Conservation (phyloP, 2,888 invertebrate species). For the Ophonus ardosiacus region DNA sequence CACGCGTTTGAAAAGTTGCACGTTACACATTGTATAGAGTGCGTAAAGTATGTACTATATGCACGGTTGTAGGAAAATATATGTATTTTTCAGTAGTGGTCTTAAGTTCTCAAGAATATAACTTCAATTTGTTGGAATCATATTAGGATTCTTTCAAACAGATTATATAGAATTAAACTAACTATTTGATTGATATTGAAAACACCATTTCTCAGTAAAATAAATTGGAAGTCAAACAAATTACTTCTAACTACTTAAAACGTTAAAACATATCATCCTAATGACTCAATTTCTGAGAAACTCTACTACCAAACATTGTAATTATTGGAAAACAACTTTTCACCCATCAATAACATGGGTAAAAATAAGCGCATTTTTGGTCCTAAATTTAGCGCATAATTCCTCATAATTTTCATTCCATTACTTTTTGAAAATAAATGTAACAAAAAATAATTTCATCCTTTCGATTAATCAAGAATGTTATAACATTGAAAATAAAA, state of each 20-base stretch:
- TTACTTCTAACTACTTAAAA: conserved; percentile 7
- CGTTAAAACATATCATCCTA: conserved; percentile 14
- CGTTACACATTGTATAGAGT: no score
- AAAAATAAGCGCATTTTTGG: conserved; percentile 9
- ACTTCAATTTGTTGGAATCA: no score
- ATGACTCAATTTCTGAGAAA: conserved; percentile 31
- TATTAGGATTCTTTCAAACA: no score
- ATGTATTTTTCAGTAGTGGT: no score
- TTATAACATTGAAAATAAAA: conserved; percentile 7
- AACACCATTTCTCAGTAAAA: conserved; percentile 11
- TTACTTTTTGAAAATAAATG: conserved; percentile 21
- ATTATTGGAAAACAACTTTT: neutral
- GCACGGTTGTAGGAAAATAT: no score
- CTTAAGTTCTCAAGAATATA: no score
- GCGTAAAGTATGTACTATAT: no score
- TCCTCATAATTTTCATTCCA: conserved; percentile 13
- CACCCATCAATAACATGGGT: neutral
- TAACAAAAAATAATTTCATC: conserved; percentile 2
- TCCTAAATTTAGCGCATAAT: conserved; percentile 12
- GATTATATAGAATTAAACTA: no score
- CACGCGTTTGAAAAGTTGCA: no score
- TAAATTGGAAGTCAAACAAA: conserved; percentile 16
- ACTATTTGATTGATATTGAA: no score
- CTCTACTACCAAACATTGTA: neutral
- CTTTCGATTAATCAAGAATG: neutral